phyloP scores from a whole-genome alignment of 2,797 vertebrate species.

The Pangasius larnaudii region DNA sequence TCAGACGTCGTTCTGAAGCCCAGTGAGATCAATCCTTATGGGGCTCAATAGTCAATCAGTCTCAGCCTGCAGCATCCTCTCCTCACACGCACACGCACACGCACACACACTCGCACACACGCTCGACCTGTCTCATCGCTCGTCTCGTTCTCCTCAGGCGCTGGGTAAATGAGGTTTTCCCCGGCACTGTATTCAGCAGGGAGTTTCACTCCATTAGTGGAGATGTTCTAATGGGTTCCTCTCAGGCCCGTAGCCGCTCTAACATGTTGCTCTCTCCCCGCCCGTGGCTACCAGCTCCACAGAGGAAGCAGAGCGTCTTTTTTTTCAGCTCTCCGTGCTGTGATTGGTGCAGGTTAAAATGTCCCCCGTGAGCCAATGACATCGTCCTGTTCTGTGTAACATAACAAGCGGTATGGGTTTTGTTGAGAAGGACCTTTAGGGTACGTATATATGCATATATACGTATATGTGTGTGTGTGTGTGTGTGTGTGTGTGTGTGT shows the following conservation, averaged over 20 bases:
- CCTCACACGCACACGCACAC: not conserved
- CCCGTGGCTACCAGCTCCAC: conserved; percentile 32
- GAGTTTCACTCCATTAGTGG: conserved; percentile 80
- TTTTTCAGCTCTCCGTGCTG: not conserved
- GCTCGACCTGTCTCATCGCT: conserved; percentile 57
- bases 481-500: not conserved
- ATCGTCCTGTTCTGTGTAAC: conserved; percentile 4
- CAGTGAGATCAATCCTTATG: conserved; percentile 46
- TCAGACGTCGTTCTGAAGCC: conserved; percentile 40
- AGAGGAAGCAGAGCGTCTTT: conserved; percentile 4
- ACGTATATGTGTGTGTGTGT: not conserved
- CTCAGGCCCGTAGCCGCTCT: conserved; percentile 37
- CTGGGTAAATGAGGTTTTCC: conserved; percentile 80
- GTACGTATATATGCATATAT: not conserved
- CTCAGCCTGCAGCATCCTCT: conserved; percentile 32
- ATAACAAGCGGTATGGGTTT: conserved; percentile 7
- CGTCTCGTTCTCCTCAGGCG: conserved; percentile 67
- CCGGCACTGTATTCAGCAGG: conserved; percentile 72
- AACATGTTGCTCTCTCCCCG: conserved; percentile 47
- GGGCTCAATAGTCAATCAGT: conserved; percentile 53
- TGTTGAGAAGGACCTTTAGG: not conserved
- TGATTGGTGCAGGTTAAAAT: conserved; percentile 31
- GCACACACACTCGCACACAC: conserved; percentile 46
- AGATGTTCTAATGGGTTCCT: conserved; percentile 60
- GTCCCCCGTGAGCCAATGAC: conserved; percentile 7